Conservation (phyloP, 1,140 invertebrate species). For the Drosophila watanabei region DNA sequence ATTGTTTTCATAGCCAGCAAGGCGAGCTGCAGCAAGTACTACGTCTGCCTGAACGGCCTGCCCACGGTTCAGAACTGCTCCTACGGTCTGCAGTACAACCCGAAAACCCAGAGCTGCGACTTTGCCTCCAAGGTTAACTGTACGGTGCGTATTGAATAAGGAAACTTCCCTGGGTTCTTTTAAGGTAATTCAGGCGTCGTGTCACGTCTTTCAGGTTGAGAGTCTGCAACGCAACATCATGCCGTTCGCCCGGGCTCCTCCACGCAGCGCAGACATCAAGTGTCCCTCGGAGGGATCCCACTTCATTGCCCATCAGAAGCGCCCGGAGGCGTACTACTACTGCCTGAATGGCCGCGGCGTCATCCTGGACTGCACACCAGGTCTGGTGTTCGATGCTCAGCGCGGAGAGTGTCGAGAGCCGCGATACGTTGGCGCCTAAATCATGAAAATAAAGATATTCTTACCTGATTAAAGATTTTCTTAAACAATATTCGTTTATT, state of each 20-base stretch:
- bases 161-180: neutral
- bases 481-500: too few species aligned
- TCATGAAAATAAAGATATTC: conserved; percentile 5
- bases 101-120: conserved; percentile 55
- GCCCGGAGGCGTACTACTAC: conserved; percentile 72
- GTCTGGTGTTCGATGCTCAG: conserved; percentile 65
- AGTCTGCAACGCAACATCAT: conserved; percentile 70
- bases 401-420: conserved; percentile 60
- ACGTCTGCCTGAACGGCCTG: conserved; percentile 64
- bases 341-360: conserved; percentile 71
- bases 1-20: conserved; percentile 75
- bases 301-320: conserved; percentile 64
- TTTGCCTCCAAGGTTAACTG: conserved; percentile 67
- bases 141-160: conserved; percentile 50
- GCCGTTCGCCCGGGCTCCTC: conserved; percentile 62
- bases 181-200: neutral
- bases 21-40: conserved; percentile 69
- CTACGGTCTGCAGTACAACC: conserved; percentile 67
- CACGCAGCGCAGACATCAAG: conserved; percentile 63
- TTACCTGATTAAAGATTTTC: neutral
- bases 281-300: conserved; percentile 66
- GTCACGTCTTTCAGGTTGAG: conserved; percentile 47
- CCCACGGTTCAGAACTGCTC: conserved; percentile 60
- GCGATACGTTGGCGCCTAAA: conserved; percentile 33
- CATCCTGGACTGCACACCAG: conserved; percentile 74